Base-by-base conservation (phyloP, 2,888 invertebrate genomes). In the Dyspetes luteomarginatus region DNA sequence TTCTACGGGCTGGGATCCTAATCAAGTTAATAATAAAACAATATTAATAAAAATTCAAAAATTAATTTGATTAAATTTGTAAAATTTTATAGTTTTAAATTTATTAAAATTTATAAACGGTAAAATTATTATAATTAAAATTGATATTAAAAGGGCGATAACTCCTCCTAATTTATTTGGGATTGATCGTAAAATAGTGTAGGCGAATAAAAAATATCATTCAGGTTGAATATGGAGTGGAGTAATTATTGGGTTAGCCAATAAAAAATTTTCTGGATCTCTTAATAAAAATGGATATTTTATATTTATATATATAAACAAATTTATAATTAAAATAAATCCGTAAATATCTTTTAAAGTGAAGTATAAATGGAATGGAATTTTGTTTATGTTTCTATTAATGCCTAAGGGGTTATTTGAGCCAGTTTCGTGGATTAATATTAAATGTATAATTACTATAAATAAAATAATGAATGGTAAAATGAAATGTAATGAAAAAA, bases 151-250 rank as follows among this genome's bases (percentile, higher is more conserved):
- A 93, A 96, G 88, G 0, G 94, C 94, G 87, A 96, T 92, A 58
- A 96, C 96, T 82, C 96, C 96, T 68, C 96, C 96, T 92, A 96
- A 89, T 94, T 97, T 96, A 93, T 95, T 96, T 4, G 96, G 96
- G 76, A 97, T 96, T 45, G 96, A 96, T 24, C 96, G 96, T 88
- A 96, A 85, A 93, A 97, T 96, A n/a, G 96, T 95, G 91, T 96
- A 96, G 9, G 96, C 96, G 93, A 96, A 96, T 93, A 96, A 91
- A 88, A 96, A 97, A 91, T 96, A 97, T 95, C 96, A 97, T 94
- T 97, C 96, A 56, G 96, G 96, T 94, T 96, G 95, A 93, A 96
- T 96, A 89, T 96, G 96, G 4, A 94, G 90, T 0, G 96, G 96
- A 0, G 96, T 96, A 12, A 95, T 93, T 93, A 95, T 87, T 0